Evolutionary conservation across 2,113 vertebrate genomes (phyloP).

Genomic region (Chlorodrepanis virens): DNA sequence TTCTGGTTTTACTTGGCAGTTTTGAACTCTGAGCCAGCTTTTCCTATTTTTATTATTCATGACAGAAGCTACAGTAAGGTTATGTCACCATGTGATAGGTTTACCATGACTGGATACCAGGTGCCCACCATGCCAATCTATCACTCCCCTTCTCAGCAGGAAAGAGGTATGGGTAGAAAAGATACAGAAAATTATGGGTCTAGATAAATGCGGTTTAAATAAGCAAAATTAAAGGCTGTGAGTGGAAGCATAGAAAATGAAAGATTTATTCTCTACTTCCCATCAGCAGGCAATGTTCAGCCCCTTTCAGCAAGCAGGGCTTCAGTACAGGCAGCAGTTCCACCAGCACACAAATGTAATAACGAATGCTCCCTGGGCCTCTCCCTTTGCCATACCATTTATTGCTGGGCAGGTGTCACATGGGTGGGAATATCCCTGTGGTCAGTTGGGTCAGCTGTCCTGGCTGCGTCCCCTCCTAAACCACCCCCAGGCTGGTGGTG

Average conservation of each 20-base stretch:
- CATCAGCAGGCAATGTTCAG: neutral
- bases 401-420: neutral
- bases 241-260: neutral
- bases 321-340: fast-evolving
- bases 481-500: neutral
- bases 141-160: neutral
- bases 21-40: neutral
- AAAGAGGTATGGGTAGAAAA: neutral
- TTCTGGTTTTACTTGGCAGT: neutral
- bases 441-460: neutral
- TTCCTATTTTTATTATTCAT: neutral
- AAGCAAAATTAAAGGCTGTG: neutral
- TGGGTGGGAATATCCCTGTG: neutral
- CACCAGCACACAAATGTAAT: neutral
- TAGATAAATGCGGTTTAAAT: neutral
- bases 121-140: neutral
- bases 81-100: neutral
- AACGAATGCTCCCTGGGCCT: neutral
- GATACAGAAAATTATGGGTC: neutral
- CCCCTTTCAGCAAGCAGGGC: neutral
- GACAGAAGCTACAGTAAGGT: neutral
- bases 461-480: neutral
- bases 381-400: neutral
- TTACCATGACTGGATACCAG: neutral
- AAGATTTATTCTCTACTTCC: neutral